phyloP scores from a whole-genome alignment of 2,113 vertebrate genomes.

The Dinomys branickii region DNA sequence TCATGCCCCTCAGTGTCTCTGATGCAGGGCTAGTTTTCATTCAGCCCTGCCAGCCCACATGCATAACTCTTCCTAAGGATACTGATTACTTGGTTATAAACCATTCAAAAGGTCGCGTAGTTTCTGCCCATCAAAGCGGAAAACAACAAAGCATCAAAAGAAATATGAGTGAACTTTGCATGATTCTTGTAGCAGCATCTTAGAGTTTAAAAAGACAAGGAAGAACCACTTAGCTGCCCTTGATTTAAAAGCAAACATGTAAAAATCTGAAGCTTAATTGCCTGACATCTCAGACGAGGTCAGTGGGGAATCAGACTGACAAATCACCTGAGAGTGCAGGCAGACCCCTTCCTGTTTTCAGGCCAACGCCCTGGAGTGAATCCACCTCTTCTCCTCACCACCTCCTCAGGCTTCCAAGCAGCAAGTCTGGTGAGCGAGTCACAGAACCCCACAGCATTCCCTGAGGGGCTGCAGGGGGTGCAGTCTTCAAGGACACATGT shows the following conservation, averaged over 20 bases:
- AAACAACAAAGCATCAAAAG: neutral
- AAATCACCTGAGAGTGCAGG: neutral
- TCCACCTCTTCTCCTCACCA: neutral
- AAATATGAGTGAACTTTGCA: neutral
- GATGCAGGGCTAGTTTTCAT: rapidly evolving
- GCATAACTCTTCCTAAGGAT: neutral
- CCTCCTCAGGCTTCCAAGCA: neutral
- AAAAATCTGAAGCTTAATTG: neutral
- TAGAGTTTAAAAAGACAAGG: neutral
- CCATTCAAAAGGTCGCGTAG: neutral
- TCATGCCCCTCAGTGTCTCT: neutral
- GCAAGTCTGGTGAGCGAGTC: neutral
- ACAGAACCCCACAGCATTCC: neutral
- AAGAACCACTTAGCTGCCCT: neutral
- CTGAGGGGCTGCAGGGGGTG: neutral
- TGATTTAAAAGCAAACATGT: neutral
- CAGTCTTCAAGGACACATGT: rapidly evolving
- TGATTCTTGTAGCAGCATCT: neutral
- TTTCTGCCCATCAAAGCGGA: neutral
- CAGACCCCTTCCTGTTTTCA: neutral
- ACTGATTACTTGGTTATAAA: neutral
- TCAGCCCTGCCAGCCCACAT: neutral
- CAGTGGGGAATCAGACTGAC: neutral
- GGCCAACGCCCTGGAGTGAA: neutral
- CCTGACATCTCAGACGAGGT: neutral